Evolutionary conservation across 2,113 vertebrate species (phyloP), one percentile per base, ranked within the genome.

Genomic region (Hiodon alosoides): DNA sequence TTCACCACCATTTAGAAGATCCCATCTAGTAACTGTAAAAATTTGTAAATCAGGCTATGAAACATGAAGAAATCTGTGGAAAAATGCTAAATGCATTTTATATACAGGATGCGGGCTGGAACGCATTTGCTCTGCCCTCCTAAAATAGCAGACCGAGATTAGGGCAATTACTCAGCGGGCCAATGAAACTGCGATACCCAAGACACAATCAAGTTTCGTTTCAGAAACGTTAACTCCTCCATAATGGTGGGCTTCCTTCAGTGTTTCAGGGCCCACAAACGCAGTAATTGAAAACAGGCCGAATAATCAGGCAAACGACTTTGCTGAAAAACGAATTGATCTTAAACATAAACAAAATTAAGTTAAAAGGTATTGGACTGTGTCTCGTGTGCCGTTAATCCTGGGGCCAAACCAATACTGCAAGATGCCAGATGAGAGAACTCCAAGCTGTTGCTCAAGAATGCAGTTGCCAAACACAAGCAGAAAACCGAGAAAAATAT

Each of bases 341-440:
- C 80, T 87, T 85, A 88, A 89, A 90, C 86, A 88, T 86, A 87
- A 90, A 86, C 83, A 86, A 84, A 90, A 89, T 88, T 88, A 90
- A 88, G 85, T 85, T 72, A 62, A 72, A 72, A 72, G 71, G 85
- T 84, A 84, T 86, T 83, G 86, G 83, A 85, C 87, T 83, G 79
- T 78, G 82, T 87, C 86, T 62, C 58, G 71, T 5, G 58, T 62
- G 14, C 2, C 58, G 14, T 62, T 61, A 62, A 72, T 62, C 46
- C 46, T 8, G 14, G 46, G 59, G 71, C 9, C 59, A 62, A 52
- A 72, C 71, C 71, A 50, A 62, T 62, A 72, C 46, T n/a, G 50
- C 4, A 2, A n/a, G 13, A 17, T 52, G 58, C 58, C 47, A 62
- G 71, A 62, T 58, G 71, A 62, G 71, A 68, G 4, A 68, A 13